Percentiles rank a stretch among this genome's conserved stretches.
phyloP scores from a whole-genome alignment of 1,140 invertebrate species.

The Leptinotarsa texana region DNA sequence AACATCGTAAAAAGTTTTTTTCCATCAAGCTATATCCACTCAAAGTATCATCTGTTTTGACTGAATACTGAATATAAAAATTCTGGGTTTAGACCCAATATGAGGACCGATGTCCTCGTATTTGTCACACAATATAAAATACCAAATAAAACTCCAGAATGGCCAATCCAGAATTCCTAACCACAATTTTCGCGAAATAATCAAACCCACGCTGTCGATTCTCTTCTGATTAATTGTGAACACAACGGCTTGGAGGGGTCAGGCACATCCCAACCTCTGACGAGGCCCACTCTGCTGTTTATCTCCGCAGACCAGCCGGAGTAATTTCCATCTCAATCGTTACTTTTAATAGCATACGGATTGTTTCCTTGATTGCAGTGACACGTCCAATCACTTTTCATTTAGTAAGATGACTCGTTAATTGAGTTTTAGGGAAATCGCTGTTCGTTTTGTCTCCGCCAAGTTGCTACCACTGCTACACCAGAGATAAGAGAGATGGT shows the following conservation, averaged over 20 bases:
- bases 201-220: constrained; percentile 52
- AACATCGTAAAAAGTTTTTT: too few species aligned
- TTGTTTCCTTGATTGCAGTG: constrained; percentile 55
- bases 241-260: constrained; percentile 41
- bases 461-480: constrained; percentile 44
- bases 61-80: background rate
- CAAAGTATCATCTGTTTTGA: too few species aligned
- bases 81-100: background rate
- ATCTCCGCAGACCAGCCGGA: constrained; percentile 51
- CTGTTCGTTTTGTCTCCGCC: constrained; percentile 45
- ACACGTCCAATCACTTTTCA: constrained; percentile 55
- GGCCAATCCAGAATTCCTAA: background rate
- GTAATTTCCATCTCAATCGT: constrained; percentile 56
- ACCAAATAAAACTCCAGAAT: too few species aligned
- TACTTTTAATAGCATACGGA: constrained; percentile 54
- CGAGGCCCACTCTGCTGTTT: constrained; percentile 45
- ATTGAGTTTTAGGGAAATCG: constrained; percentile 53
- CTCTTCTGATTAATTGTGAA: constrained; percentile 55
- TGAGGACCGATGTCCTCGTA: too few species aligned
- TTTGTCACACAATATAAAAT: too few species aligned
- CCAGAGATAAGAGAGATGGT: constrained; percentile 34
- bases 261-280: constrained; percentile 22
- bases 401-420: constrained; percentile 54
- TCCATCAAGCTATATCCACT: too few species aligned
- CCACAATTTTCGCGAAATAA: constrained; percentile 40